A percentile compares a stretch with the other conserved stretches of the same genome.
These are phyloP conservation scores for Nemotelus nigrinus DNA, from an alignment of 2,888 invertebrate species.

Conservation along the genomic window DNA sequence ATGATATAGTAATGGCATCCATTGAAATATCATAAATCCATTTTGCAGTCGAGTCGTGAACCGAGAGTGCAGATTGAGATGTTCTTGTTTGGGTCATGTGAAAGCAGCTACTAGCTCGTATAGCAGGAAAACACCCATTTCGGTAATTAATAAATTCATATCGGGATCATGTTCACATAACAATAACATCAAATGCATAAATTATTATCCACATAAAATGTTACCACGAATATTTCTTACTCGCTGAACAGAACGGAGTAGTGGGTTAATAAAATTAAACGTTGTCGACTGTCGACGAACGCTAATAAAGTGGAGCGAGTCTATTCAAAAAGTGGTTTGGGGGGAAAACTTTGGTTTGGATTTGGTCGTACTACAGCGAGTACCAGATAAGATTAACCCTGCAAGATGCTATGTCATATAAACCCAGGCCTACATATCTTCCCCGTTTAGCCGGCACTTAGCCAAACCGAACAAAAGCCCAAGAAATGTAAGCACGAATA, in stretches of 20 bases:
- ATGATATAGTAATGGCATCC: constrained; percentile 9
- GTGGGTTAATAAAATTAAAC: constrained; percentile 36
- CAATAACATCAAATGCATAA: constrained; percentile 45
- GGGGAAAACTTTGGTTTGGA: background rate
- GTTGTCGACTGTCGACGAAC: background rate
- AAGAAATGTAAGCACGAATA: background rate
- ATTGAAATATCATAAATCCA: constrained; percentile 25
- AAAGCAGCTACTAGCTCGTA: constrained; percentile 1
- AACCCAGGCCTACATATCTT: too few relatives aligned
- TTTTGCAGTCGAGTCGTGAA: background rate
- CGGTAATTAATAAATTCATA: constrained; percentile 45
- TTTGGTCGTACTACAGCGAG: background rate
- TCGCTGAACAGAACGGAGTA: background rate
- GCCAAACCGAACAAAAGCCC: background rate
- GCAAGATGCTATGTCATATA: too few relatives aligned
- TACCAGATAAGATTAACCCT: background rate
- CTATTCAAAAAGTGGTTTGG: constrained; percentile 2
- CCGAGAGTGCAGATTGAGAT: constrained; percentile 3
- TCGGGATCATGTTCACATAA: constrained; percentile 44
- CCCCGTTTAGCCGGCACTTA: background rate
- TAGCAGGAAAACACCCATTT: constrained; percentile 41
- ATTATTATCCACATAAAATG: constrained; percentile 42
- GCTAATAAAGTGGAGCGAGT: background rate
- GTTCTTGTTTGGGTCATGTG: background rate
- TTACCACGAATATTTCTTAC: background rate